Conservation (phyloP, 2,888 invertebrate genomes). For the Phyllotreta cruciferae region DNA sequence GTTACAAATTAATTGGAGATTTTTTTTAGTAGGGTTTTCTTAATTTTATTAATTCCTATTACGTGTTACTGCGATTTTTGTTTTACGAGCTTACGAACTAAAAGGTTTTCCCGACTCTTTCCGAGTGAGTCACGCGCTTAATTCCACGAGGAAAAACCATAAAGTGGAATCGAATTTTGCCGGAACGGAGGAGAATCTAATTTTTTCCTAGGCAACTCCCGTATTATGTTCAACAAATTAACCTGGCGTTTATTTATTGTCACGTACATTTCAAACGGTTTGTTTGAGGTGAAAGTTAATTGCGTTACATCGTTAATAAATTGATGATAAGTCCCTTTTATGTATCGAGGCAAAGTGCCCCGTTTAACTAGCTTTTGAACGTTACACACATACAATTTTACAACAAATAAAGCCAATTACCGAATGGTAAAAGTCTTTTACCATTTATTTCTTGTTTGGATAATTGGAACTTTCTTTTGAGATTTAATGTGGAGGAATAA, state of each 20-base stretch:
- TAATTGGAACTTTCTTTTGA: slow-evolving; percentile 4
- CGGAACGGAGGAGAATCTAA: no score
- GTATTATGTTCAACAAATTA: slow-evolving; percentile 1
- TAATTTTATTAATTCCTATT: no score
- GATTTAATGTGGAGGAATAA: slow-evolving; percentile 4
- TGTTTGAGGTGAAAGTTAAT: slow-evolving; percentile 5
- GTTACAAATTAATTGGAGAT: no score
- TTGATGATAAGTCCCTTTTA: slow-evolving; percentile 7
- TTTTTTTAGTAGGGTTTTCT: no score
- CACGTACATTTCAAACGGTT: neutral
- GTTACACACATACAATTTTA: neutral
- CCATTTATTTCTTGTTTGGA: neutral
- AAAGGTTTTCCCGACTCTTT: no score
- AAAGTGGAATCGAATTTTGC: no score
- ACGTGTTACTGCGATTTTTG: no score
- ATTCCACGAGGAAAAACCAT: no score
- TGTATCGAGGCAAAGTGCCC: slow-evolving; percentile 1
- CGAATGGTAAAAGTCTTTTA: slow-evolving; percentile 4
- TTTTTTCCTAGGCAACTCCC: neutral
- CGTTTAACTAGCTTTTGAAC: no score
- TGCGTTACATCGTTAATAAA: neutral
- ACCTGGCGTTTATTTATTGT: neutral
- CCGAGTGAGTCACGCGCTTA: no score
- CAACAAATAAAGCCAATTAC: neutral
- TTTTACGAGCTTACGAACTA: no score